Percentiles rank a stretch among this genome's conserved stretches.
These are phyloP conservation scores for Microchrysa polita DNA, from an alignment of 2,888 invertebrate genomes.

Conservation along the genomic window DNA sequence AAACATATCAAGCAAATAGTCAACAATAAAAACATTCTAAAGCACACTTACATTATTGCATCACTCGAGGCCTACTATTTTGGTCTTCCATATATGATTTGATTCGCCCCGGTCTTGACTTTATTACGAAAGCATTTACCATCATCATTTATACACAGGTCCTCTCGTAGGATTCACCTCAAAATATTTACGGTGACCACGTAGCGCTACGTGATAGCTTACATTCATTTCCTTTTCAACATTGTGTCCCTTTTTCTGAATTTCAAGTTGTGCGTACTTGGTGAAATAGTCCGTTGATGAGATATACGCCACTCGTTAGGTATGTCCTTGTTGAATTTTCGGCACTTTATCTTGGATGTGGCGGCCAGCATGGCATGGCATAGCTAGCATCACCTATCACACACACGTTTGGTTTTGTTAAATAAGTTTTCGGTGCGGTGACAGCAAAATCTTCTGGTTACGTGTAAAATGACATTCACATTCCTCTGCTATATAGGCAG, in stretches of 20 bases:
- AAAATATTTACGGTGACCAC: not conserved
- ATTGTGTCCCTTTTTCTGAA: not conserved
- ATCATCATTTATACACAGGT: not conserved
- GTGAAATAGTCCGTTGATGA: not conserved
- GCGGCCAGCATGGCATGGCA: too few relatives aligned
- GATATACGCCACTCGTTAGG: too few relatives aligned
- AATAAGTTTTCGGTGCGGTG: conserved; percentile 2
- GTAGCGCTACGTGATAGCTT: conserved; percentile 14
- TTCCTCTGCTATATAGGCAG: too few relatives aligned
- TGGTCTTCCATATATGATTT: not conserved
- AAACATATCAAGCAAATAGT: too few relatives aligned
- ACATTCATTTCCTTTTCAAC: conserved; percentile 34
- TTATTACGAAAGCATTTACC: not conserved
- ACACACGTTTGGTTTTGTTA: not conserved
- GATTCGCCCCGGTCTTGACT: not conserved
- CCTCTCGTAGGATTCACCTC: not conserved
- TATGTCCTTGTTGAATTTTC: not conserved
- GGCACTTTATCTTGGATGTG: not conserved
- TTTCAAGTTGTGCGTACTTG: not conserved
- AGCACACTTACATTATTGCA: not conserved
- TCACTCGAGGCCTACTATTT: not conserved
- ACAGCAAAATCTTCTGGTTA: not conserved
- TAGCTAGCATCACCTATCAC: not conserved
- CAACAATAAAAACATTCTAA: too few relatives aligned
- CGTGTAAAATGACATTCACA: not conserved